Evolutionary conservation across 2,797 vertebrate genomes (phyloP).

Genomic region (Hoplostethus mediterraneus): DNA sequence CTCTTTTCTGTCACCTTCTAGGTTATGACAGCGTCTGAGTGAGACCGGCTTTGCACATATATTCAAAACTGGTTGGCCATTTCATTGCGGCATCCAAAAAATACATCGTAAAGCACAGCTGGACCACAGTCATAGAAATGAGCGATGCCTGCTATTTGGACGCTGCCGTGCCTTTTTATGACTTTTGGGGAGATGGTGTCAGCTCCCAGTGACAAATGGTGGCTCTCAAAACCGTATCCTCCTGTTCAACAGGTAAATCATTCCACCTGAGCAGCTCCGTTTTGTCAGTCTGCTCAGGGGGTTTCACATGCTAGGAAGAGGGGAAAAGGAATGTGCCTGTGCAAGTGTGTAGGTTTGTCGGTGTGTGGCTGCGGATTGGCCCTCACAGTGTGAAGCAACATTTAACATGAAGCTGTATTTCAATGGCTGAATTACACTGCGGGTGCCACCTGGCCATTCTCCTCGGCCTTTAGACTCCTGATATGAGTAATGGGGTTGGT

Average conservation of each 20-base stretch:
- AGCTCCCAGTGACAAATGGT: constrained; percentile 62
- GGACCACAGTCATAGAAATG: constrained; percentile 51
- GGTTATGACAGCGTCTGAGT: constrained; percentile 11
- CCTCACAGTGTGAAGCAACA: constrained; percentile 47
- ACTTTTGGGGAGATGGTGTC: constrained; percentile 66
- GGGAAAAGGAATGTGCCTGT: constrained; percentile 12
- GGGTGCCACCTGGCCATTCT: constrained; percentile 63
- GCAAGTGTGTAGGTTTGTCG: neutral
- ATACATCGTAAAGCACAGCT: constrained; percentile 44
- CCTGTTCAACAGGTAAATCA: constrained; percentile 74
- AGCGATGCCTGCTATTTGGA: constrained; percentile 61
- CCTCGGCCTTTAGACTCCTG: constrained; percentile 48
- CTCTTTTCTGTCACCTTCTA: neutral
- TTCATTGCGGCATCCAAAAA: constrained; percentile 43
- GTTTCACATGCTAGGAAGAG: constrained; percentile 30
- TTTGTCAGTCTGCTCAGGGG: constrained; percentile 54
- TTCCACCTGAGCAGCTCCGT: constrained; percentile 66
- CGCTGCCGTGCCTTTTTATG: constrained; percentile 61
- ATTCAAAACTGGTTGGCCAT: constrained; percentile 47
- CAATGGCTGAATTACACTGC: constrained; percentile 58
- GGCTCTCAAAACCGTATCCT: constrained; percentile 59
- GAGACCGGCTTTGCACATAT: constrained; percentile 17
- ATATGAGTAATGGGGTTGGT: constrained; percentile 56
- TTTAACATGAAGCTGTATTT: constrained; percentile 63
- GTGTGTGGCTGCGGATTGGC: constrained; percentile 17